Evolutionary conservation across 2,797 vertebrate species (phyloP).

Genomic region (Phalloptychus januarius): DNA sequence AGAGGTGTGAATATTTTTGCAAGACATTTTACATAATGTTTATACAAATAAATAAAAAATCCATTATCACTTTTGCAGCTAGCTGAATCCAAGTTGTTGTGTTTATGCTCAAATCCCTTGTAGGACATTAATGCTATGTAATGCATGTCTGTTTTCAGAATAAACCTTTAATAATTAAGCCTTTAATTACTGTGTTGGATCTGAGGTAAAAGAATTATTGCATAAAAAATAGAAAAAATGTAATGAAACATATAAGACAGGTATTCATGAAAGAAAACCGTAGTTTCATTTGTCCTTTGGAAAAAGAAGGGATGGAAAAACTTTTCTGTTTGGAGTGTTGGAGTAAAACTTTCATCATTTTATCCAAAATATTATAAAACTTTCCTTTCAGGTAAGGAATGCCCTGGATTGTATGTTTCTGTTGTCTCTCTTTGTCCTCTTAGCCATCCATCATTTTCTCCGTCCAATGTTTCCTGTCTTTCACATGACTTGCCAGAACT

Average conservation of each 20-base stretch:
- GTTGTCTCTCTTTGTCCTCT: background rate
- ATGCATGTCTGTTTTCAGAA: background rate
- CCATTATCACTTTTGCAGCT: background rate
- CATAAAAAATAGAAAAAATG: background rate
- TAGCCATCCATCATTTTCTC: conserved; percentile 30
- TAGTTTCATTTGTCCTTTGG: background rate
- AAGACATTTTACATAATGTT: background rate
- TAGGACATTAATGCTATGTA: background rate
- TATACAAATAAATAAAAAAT: background rate
- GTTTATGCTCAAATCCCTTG: background rate
- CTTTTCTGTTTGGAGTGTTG: background rate
- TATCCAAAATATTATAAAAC: background rate
- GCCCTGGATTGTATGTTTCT: background rate
- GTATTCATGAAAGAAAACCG: background rate
- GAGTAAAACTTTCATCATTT: background rate
- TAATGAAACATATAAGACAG: background rate
- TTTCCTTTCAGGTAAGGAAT: background rate
- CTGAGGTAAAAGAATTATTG: background rate
- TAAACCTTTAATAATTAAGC: background rate
- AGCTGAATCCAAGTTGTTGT: background rate
- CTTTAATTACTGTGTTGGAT: background rate
- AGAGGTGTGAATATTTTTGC: background rate
- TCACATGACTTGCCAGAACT: conserved; percentile 29
- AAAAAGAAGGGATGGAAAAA: background rate
- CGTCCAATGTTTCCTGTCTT: conserved; percentile 52